These are phyloP conservation scores for Drosophila lacertosa DNA, from an alignment of 1,140 invertebrate species.

Conservation along the genomic window DNA sequence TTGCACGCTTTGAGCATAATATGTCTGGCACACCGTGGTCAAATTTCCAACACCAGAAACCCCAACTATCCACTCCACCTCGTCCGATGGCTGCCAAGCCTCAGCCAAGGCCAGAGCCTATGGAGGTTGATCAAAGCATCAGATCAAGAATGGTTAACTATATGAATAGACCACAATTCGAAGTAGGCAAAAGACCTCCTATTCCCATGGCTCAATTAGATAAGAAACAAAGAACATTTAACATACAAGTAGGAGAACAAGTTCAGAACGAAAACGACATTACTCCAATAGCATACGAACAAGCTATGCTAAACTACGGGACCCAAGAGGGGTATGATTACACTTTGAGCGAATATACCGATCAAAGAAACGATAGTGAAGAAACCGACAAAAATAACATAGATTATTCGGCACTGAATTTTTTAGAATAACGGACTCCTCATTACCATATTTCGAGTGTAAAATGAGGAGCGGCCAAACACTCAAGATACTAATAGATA, in stretches of 20 bases:
- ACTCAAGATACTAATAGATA: slow-evolving; percentile 2
- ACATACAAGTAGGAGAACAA: not conserved
- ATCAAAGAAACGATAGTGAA: not conserved
- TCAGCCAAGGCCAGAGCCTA: slow-evolving; percentile 17
- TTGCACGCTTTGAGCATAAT: not conserved
- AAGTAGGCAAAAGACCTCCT: slow-evolving; percentile 13
- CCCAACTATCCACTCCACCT: not conserved
- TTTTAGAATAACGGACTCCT: slow-evolving; percentile 31
- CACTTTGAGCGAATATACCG: not conserved
- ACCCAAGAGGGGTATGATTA: not conserved
- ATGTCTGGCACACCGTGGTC: not conserved
- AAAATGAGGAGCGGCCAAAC: not conserved
- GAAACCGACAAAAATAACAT: not conserved
- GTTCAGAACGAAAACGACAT: not conserved
- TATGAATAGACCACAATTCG: slow-evolving; percentile 19
- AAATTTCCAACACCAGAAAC: not conserved
- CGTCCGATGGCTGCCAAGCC: not conserved
- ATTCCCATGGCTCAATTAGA: not conserved
- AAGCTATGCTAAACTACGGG: too few species aligned
- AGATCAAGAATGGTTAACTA: slow-evolving; percentile 25
- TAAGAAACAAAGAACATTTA: slow-evolving; percentile 2
- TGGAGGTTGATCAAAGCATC: slow-evolving; percentile 29
- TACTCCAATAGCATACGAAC: too few species aligned
- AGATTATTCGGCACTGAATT: slow-evolving; percentile 18
- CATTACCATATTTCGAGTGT: slow-evolving; percentile 36